A percentile compares a stretch with the other conserved stretches of the same genome.
These are phyloP conservation scores for Idaea straminata DNA, from an alignment of 2,888 invertebrate species.

Conservation along the genomic window DNA sequence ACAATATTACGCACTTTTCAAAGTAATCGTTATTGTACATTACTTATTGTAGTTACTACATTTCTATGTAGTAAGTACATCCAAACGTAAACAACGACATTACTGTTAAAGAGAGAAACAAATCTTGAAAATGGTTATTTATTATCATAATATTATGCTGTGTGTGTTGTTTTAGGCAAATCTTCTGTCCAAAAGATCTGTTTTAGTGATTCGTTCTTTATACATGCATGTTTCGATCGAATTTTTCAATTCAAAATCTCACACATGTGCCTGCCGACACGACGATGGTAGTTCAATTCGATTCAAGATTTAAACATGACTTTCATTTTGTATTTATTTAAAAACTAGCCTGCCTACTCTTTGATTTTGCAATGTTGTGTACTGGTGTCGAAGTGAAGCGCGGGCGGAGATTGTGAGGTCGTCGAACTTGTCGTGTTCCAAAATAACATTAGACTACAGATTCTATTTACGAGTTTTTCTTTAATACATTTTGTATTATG, in stretches of 20 bases:
- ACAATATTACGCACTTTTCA: not conserved
- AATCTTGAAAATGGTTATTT: not conserved
- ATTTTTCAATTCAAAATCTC: not conserved
- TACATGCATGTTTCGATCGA: not conserved
- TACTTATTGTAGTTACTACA: too few species aligned
- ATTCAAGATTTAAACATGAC: not conserved
- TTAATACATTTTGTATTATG: constrained; percentile 4
- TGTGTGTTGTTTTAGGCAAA: not conserved
- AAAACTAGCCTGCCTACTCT: not conserved
- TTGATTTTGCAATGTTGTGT: constrained; percentile 59
- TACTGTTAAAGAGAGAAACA: not conserved
- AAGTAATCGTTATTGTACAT: not conserved
- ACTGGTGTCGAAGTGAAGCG: constrained; percentile 44
- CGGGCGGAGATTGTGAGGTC: constrained; percentile 59
- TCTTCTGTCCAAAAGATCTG: not conserved
- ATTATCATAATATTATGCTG: not conserved
- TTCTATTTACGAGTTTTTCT: constrained; percentile 22
- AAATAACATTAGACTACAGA: constrained; percentile 45
- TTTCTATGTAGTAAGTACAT: not conserved
- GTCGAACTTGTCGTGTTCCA: constrained; percentile 55
- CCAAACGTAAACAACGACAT: not conserved
- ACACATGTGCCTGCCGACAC: not conserved
- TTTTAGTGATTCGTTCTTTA: not conserved
- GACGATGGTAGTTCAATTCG: not conserved
- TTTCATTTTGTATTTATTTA: not conserved